Evolutionary conservation across 2,888 invertebrate genomes (phyloP).

Genomic region (Phengaris arion): DNA sequence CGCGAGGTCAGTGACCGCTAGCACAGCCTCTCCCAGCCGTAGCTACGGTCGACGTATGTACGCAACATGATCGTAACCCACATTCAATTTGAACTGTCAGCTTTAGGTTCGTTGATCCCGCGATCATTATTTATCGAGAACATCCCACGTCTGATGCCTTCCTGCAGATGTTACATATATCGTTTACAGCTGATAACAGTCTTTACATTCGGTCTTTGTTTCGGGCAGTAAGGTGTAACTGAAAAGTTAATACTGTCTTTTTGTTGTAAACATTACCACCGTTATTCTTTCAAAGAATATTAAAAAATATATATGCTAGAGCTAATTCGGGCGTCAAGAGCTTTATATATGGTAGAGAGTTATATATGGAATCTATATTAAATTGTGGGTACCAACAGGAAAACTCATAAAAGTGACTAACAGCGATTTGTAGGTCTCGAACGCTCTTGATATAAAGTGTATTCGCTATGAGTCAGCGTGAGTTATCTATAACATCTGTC

Average conservation of each 20-base stretch:
- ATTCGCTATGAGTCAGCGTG: constrained; percentile 60
- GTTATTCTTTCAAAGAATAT: no score
- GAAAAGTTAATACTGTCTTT: neutral
- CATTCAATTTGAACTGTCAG: constrained; percentile 79
- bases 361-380: neutral
- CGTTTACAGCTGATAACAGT: neutral
- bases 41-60: constrained; percentile 75
- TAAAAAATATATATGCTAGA: no score
- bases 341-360: neutral
- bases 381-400: constrained; percentile 18
- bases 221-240: neutral
- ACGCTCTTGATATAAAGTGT: constrained; percentile 50
- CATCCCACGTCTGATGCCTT: constrained; percentile 63
- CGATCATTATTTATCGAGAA: constrained; percentile 72
- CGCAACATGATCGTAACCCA: constrained; percentile 78
- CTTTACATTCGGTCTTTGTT: neutral
- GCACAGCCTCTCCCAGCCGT: constrained; percentile 58
- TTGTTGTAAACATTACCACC: no score
- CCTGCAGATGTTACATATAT: constrained; percentile 47
- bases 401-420: constrained; percentile 25
- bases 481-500: constrained; percentile 64
- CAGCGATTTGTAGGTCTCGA: constrained; percentile 20
- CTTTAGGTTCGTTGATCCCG: constrained; percentile 73
- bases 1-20: constrained; percentile 58
- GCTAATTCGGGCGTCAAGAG: neutral